Base-by-base conservation (phyloP, 2,113 vertebrate genomes). In the Plectropomus leopardus region DNA sequence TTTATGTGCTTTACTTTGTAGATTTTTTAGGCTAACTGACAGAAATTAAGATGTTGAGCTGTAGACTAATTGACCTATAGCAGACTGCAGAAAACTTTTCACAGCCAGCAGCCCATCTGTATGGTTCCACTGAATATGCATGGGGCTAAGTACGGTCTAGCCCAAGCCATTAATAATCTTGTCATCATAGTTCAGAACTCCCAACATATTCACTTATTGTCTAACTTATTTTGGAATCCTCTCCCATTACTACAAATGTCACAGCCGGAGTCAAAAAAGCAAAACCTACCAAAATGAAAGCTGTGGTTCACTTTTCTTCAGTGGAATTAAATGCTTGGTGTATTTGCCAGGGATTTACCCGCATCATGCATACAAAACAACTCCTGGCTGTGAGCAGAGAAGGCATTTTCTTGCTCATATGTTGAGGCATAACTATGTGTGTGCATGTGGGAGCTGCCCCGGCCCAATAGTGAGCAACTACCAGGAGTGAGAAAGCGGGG, bases 161-260 rank as follows among this genome's bases (percentile, higher is more conserved):
- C 94, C 95, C 88, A 90, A 92, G 94, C 95, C 96, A 97, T 98
- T 97, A 98, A 98, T 99, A 98, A 98, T 97, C 95, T 96, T 97
- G 97, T 97, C 97, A 97, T 96, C 95, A 92, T 92, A 96, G 95
- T 96, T 95, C 95, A 94, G 93, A 93, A 93, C 93, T 96, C 95
- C 95, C 21, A 95, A 95, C 65, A 78, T 84, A 70, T 88, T 85
- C 67, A 72, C 34, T 76, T 61, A 71, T 86, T 75, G 59, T 79
- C 54, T 50, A 74, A 80, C 21, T 76, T 73, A 66, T 81, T 79
- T 73, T 15, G 19, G 68, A 59, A 70, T 50, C 53, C 61, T 66
- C 45, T 34, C 59, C 57, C 50, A 58, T 72, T 53, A 34, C 50
- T 68, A 69, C 72, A 82, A 63, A 81, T 78, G 36, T 71, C 74